Evolutionary conservation across 1,140 invertebrate species (phyloP).

Genomic region (Cyclargus thomasi): DNA sequence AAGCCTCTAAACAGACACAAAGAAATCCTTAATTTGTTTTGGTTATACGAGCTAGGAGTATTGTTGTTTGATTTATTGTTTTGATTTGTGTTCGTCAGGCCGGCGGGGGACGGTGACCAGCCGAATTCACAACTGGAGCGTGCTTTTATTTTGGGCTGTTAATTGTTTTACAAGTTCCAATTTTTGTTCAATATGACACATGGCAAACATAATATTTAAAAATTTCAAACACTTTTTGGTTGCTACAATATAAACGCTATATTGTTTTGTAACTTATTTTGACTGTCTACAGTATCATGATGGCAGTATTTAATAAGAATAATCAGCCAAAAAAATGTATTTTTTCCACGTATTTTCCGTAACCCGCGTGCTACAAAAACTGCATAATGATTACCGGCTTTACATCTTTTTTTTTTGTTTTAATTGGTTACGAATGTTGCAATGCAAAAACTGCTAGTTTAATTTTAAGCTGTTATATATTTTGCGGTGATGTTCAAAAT

Average conservation of each 20-base stretch:
- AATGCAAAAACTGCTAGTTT: background rate
- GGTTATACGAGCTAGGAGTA: slow-evolving; percentile 50
- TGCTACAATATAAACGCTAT: too few species aligned
- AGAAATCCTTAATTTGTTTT: slow-evolving; percentile 63
- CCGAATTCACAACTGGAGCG: background rate
- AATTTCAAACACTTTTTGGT: too few species aligned
- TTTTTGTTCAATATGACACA: background rate
- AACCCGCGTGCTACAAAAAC: too few species aligned
- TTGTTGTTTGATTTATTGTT: slow-evolving; percentile 52
- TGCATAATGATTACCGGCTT: too few species aligned
- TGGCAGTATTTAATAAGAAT: too few species aligned
- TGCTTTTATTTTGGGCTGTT: slow-evolving; percentile 4
- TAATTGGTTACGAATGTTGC: background rate
- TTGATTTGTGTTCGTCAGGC: slow-evolving; percentile 35
- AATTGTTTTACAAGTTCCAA: background rate
- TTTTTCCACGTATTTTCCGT: too few species aligned
- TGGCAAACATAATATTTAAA: background rate
- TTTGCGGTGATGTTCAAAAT: slow-evolving; percentile 35
- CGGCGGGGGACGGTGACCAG: slow-evolving; percentile 36
- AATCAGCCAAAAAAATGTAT: too few species aligned
- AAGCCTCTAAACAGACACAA: slow-evolving; percentile 34
- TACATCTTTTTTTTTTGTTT: too few species aligned
- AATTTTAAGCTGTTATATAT: slow-evolving; percentile 9
- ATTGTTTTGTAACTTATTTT: too few species aligned
- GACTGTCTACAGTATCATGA: too few species aligned